Base-by-base conservation (phyloP, 2,113 vertebrate genomes). In the Tiliqua scincoides region DNA sequence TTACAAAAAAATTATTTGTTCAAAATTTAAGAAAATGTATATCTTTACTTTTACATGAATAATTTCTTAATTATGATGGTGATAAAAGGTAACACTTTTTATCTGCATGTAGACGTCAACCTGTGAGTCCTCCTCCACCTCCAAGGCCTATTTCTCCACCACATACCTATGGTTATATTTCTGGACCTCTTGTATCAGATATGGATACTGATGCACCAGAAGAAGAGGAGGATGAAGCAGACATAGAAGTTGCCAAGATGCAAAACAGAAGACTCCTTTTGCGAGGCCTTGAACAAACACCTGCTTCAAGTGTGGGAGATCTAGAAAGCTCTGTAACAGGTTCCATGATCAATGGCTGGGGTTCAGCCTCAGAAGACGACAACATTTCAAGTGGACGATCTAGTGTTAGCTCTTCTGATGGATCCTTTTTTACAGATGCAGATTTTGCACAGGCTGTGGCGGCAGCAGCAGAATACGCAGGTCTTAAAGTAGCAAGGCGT, bases 291-390 rank as follows among this genome's bases (percentile, higher is more conserved):
- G 98, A 99, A 93, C 99, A 99, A 95, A 99, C 99, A 0, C 98
- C 99, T 0, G 98, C 99, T 9, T 99, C 99, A 89, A 99, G 99
- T 40, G 97, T 99, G 2, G 99, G 99, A 4, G 99, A 99, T 96
- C 93, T 99, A 86, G 99, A 99, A 95, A 99, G 99, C 94, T 99
- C 99, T 0, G 98, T 99, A 79, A 99, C 99, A 0, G 99, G 99
- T n/a, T 99, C 99, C 90, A 99, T 99, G 99, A 99, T 99, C 95
- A 99, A 99, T 15, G 99, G 99, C 89, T 99, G 99, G 99, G 99
- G 99, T 70, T 99, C 99, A 0, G 99, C 99, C 62, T 99, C 99
- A 0, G 99, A 99, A 87, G 99, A 99, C 90, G 99, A 99, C 93
- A 99, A 99, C 95, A 98, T 98, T 90, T 99, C 99, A 32, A 99